Evolutionary conservation across 2,888 invertebrate genomes (phyloP), one percentile per base, ranked within the genome.

Genomic region (Volucella bombylans): DNA sequence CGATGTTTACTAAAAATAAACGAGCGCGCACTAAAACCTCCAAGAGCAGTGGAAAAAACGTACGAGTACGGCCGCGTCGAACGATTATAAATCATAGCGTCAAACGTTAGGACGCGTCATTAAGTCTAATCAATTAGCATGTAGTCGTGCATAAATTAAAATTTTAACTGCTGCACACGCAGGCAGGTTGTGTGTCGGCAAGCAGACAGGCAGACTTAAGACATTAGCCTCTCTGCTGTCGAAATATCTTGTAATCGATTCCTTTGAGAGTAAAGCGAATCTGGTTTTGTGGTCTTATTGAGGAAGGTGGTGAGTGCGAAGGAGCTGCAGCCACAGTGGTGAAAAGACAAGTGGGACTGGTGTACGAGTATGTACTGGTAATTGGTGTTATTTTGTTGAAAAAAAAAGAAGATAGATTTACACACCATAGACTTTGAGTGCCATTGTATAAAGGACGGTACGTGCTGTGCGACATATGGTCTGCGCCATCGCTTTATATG

Each of bases 51-150:
- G 6, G 6, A 31, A 31, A 31, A 31, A 31, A 31, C 31, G 31
- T 31, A 31, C 31, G 4, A 4, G 31, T 6, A 31, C 31, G 31
- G 6, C 11, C 43, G 23, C 39, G 31, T 38, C 8, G 39, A 12
- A 12, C 23, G 41, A 47, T 50, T 72, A 83, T 83, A 83, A 83
- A 83, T 79, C 82, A 73, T 69, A 74, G 64, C 39, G 69, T 69
- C 65, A 71, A 74, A 71, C 59, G 73, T 69, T 74, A 79, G 74
- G 69, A 69, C 79, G 82, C 82, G 82, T 74, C 82, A 83, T 79
- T 83, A 79, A 71, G 73, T 73, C 49, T 79, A 83, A 83, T 79
- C 78, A 83, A 83, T 83, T 83, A 83, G 61, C 82, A 83, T 83
- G 74, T 69, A 78, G 72, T 69, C 82, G 69, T 64, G 82, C 79